Evolutionary conservation across 64 coral and sea anemone species (phyloP), one percentile per base, ranked within the genome.

Genomic region (Trachythela sp.): DNA sequence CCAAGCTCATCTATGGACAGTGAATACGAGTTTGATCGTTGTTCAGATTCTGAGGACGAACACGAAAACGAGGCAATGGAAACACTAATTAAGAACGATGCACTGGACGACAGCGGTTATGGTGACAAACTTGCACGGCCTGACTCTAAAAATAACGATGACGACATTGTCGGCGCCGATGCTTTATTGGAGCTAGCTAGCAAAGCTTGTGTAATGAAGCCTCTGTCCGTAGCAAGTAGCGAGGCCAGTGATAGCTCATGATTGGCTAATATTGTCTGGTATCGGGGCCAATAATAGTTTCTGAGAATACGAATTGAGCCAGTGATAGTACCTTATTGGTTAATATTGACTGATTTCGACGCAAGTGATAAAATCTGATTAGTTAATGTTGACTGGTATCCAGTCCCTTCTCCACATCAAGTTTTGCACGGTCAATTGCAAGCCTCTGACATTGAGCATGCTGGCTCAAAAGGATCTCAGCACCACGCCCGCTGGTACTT

Each of bases 11-110:
- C 75, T 4, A 80, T 80, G 75, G 75, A 80, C 34, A 80, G 75
- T 80, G 75, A 80, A 36, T 80, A 80, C 30, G 75, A 80, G 20
- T 80, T 80, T 80, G 75, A 80, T 80, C 75, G 17, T 26, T 72
- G 68, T 30, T 80, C 75, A 80, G 75, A 80, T 36, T 36, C 75
- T 9, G 75, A 80, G 35, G 75, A 80, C 6, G 75, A 80, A 1
- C 75, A 14, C 35, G 75, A 80, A 15, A 36, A 39, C 75, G 75
- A 80, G 31, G 75, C 32, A 34, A 80, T 80, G 75, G 75, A 35
- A 5, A 80, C 33, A 0, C 35, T 80, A 22, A 80, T 80, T 8
- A 80, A 35, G 33, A 80, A 80, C 1, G 75, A 80, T 39, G 33
- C 31, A 30, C 33, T 80, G 30, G 75, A 39, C 1, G 75, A 80